Base-by-base conservation (phyloP, 2,797 vertebrate genomes). In the Diglossa cyanea region DNA sequence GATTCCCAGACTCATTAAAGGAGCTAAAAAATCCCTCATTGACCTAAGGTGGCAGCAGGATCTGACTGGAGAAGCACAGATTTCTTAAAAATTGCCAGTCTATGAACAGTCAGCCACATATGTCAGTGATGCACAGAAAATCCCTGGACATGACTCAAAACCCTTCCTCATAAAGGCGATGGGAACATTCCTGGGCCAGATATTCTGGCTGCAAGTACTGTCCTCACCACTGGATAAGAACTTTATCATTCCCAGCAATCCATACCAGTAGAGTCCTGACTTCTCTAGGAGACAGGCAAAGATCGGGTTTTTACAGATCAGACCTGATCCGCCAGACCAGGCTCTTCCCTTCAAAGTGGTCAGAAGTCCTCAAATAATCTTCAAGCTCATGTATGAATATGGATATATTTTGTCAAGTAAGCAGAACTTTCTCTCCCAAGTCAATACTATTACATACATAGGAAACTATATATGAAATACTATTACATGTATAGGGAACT, bases 271-370 rank as follows among this genome's bases (percentile, higher is more conserved):
- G 18, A 37, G 6, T 11, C 66, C 54, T 60, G 28, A 42, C 51
- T 92, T 86, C 37, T 70, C 55, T 37, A 50, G 31, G 40, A 91
- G 68, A 80, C 6, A 87, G 89, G 67, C 65, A 45, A 79, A 83
- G 26, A 33, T 48, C 40, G 78, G 53, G 47, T 62, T 91, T 95
- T 95, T 85, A 83, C 21, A 96, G 86, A 88, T 63, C 81, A 94
- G 72, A 90, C 33, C 55, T 39, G 50, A 76, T 66, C 86, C 82
- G 47, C 79, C 19, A 31, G 88, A 93, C 53, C 35, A 47, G 31
- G 17, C 21, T 81, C 53, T 87, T 82, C 73, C 20, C 39, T 82
- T 72, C 85, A 75, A 30, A 80, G 91, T 17, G 15, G n/a, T 76
- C 78, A 91, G 47, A 86, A 72, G 18, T 45, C 54, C 53, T 66